phyloP scores from a whole-genome alignment of 2,113 vertebrate genomes.

The Panthera leo region DNA sequence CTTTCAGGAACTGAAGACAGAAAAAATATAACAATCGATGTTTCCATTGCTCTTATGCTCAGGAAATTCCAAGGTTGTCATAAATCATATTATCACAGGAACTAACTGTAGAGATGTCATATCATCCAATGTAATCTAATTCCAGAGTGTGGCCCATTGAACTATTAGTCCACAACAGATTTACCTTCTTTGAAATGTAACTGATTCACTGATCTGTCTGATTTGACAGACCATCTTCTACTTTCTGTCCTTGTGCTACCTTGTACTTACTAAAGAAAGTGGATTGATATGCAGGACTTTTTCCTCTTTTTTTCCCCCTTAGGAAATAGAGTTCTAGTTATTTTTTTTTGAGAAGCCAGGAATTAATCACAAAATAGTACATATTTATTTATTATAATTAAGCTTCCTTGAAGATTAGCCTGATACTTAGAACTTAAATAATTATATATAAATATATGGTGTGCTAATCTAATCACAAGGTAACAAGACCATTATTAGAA shows the following conservation, averaged over 20 bases:
- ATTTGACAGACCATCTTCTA: not conserved
- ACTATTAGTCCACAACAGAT: not conserved
- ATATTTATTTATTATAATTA: conserved; percentile 8
- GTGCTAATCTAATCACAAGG: not conserved
- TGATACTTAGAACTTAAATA: not conserved
- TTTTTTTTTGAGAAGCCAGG: not conserved
- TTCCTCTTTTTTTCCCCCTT: not conserved
- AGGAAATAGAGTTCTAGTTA: not conserved
- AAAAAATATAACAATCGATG: not conserved
- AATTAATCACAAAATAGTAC: conserved; percentile 15
- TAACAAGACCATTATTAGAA: not conserved
- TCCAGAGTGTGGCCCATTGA: not conserved
- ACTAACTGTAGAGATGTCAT: not conserved
- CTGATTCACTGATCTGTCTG: not conserved
- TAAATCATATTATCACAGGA: not conserved
- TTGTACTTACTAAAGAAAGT: not conserved
- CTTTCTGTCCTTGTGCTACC: not conserved
- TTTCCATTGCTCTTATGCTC: not conserved
- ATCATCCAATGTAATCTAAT: not conserved
- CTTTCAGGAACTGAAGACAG: not conserved
- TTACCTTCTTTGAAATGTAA: not conserved
- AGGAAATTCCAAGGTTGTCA: not conserved
- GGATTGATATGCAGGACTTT: not conserved
- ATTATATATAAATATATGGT: not conserved
- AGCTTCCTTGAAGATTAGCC: conserved; percentile 5